These are phyloP conservation scores for Halictus quadricinctus DNA, from an alignment of 2,888 invertebrate genomes.

Conservation along the genomic window DNA sequence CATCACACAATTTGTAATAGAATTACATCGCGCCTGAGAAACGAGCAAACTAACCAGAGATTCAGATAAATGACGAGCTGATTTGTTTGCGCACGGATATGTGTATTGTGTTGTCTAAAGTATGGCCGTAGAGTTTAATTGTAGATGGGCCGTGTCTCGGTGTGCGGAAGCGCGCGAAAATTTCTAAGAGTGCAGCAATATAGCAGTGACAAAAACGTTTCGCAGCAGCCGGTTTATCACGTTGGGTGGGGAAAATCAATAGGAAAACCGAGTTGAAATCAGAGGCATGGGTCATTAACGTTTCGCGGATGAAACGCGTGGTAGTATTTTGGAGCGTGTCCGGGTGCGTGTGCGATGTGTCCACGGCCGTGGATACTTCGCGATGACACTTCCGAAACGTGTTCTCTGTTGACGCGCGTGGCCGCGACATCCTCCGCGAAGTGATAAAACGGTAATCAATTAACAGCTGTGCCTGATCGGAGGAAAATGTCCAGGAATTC, in stretches of 20 bases:
- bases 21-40: background rate
- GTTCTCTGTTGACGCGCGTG: conserved; percentile 30
- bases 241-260: conserved; percentile 71
- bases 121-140: background rate
- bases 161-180: conserved; percentile 31
- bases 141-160: background rate
- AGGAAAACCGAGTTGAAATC: conserved; percentile 65
- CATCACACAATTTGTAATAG: background rate
- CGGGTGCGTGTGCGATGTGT: conserved; percentile 13
- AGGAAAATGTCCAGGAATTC: conserved; percentile 56
- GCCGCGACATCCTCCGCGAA: background rate
- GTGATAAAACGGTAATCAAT: conserved; percentile 12
- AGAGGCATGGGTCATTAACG: conserved; percentile 54
- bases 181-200: conserved; percentile 33
- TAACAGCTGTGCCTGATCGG: conserved; percentile 57
- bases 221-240: conserved; percentile 33
- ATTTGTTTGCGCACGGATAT: background rate
- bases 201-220: conserved; percentile 43
- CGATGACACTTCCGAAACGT: conserved; percentile 34
- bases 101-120: background rate
- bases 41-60: background rate
- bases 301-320: conserved; percentile 41
- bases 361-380: conserved; percentile 14
- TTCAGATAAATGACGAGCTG: background rate
- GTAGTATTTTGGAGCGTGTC: conserved; percentile 54